A percentile compares a stretch with the other conserved stretches of the same genome.
Evolutionary conservation across 92 coral and sea anemone genomes (phyloP).

Genomic region (Diadumene lineata): DNA sequence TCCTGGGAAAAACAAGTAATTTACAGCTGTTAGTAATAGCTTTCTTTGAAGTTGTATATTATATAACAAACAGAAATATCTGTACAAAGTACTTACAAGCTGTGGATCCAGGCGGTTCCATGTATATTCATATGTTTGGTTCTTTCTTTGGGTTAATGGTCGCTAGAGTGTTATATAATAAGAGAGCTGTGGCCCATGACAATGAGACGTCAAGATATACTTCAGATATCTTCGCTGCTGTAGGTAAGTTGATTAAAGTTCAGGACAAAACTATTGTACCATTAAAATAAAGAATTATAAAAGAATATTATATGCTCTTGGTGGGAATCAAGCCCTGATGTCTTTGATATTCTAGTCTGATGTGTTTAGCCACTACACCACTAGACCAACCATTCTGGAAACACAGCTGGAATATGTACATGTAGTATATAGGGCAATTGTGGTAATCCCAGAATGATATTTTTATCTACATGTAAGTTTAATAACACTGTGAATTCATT

Average conservation of each 20-base stretch:
- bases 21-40: slow-evolving; percentile 78
- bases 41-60: slow-evolving; percentile 75
- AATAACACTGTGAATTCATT: too few relatives aligned
- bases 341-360: too few relatives aligned
- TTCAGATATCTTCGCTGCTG: slow-evolving; percentile 85
- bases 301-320: too few relatives aligned
- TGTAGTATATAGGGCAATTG: too few relatives aligned
- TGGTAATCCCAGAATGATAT: too few relatives aligned
- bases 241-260: slow-evolving; percentile 56
- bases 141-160: slow-evolving; percentile 83
- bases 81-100: slow-evolving; percentile 78
- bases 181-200: slow-evolving; percentile 83
- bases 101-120: slow-evolving; percentile 84
- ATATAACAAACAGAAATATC: slow-evolving; percentile 69
- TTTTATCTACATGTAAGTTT: too few relatives aligned
- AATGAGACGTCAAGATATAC: slow-evolving; percentile 88
- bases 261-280: too few relatives aligned
- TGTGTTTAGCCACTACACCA: too few relatives aligned
- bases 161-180: slow-evolving; percentile 66
- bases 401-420: too few relatives aligned
- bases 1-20: slow-evolving; percentile 90
- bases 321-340: too few relatives aligned
- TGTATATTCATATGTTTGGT: slow-evolving; percentile 83
- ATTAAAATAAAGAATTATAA: too few relatives aligned
- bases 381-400: too few relatives aligned